Evolutionary conservation across 2,113 vertebrate genomes (phyloP).

Genomic region (Scomber japonicus): DNA sequence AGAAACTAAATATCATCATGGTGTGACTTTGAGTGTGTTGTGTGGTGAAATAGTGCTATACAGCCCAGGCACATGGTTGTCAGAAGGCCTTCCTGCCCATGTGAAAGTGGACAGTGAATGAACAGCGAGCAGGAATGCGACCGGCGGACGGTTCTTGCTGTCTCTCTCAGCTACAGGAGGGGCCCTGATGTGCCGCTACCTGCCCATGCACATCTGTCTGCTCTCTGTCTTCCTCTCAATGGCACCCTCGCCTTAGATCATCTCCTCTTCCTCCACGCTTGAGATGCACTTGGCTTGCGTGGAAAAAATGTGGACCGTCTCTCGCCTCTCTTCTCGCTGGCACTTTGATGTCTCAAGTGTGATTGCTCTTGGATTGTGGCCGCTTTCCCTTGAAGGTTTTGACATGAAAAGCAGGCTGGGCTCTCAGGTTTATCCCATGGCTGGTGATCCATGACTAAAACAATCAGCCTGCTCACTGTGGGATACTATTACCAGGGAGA

Average conservation of each 20-base stretch:
- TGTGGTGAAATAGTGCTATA: background rate
- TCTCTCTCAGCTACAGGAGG: constrained; percentile 61
- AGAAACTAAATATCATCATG: background rate
- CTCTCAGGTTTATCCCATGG: constrained; percentile 85
- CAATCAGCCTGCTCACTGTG: constrained; percentile 83
- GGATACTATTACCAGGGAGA: constrained; percentile 86
- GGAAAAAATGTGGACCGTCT: constrained; percentile 78
- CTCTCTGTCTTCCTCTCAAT: constrained; percentile 84
- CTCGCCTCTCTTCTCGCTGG: constrained; percentile 78
- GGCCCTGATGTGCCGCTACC: constrained; percentile 83
- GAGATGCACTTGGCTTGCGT: constrained; percentile 82
- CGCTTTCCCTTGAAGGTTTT: constrained; percentile 85
- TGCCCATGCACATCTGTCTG: constrained; percentile 87
- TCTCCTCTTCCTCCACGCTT: constrained; percentile 86
- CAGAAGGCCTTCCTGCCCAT: background rate
- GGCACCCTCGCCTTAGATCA: constrained; percentile 86
- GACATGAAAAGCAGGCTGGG: constrained; percentile 86
- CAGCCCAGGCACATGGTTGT: background rate
- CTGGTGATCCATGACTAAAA: constrained; percentile 88
- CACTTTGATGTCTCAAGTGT: constrained; percentile 85
- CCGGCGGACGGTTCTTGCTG: constrained; percentile 38
- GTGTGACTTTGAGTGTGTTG: background rate
- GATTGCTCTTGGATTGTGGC: constrained; percentile 86
- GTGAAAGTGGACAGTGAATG: constrained; percentile 67
- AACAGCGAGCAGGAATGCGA: constrained; percentile 67